Evolutionary conservation across 92 coral and sea anemone genomes (phyloP).

Genomic region (Heteractis magnifica): DNA sequence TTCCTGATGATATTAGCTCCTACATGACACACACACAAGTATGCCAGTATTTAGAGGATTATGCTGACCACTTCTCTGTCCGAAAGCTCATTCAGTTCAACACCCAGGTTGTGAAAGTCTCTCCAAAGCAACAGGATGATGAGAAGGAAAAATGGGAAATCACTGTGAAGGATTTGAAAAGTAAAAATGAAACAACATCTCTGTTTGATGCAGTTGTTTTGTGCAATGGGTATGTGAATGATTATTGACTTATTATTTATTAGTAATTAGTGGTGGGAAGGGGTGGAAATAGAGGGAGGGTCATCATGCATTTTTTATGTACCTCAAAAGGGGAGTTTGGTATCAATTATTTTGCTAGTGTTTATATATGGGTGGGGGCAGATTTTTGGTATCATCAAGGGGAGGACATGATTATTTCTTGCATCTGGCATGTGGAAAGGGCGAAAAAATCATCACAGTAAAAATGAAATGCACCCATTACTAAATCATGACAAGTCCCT

Average conservation of each 20-base stretch:
- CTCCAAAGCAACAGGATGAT: slow-evolving; percentile 40
- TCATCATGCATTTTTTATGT: no score
- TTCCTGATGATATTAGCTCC: slow-evolving; percentile 60
- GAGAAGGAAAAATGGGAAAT: slow-evolving; percentile 65
- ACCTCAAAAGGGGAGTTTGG: no score
- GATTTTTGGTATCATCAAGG: no score
- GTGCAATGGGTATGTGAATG: slow-evolving; percentile 82
- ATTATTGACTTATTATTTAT: not conserved
- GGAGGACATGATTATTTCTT: no score
- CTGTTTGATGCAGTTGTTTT: slow-evolving; percentile 77
- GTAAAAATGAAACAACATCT: slow-evolving; percentile 33
- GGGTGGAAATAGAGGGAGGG: not conserved
- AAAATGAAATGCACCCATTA: no score
- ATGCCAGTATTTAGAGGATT: slow-evolving; percentile 64
- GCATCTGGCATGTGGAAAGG: no score
- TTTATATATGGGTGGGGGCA: no score
- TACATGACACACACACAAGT: slow-evolving; percentile 62
- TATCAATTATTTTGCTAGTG: no score
- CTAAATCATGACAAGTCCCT: no score
- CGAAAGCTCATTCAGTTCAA: slow-evolving; percentile 59
- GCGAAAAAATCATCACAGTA: no score
- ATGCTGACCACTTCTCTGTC: slow-evolving; percentile 61
- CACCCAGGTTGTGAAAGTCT: slow-evolving; percentile 53
- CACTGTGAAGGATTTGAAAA: slow-evolving; percentile 44
- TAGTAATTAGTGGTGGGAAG: not conserved